Base-by-base conservation (phyloP, 2,797 vertebrate species). In the Arvicola amphibius region DNA sequence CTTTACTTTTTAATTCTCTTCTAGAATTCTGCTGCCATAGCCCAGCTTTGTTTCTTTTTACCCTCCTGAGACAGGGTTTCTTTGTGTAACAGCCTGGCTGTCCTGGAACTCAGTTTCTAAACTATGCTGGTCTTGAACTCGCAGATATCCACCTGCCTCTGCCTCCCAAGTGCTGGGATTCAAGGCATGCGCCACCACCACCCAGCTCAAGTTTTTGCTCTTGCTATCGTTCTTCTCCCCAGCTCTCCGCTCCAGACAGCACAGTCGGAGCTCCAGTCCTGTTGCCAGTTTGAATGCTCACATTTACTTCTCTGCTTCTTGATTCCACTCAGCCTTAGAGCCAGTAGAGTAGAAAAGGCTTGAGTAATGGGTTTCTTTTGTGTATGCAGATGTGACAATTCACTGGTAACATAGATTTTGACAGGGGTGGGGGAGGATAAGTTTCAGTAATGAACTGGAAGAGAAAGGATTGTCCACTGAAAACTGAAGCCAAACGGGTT, bases 401-500 rank as follows among this genome's bases (percentile, higher is more conserved):
- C 87, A 37, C 65, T 89, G 65, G 12, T 94, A 89, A 77, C 46
- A 79, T 37, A 63, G 53, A 34, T 74, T 91, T 51, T 63, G 43
- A n/a, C 51, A 53, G 51, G 14, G 14, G 14, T 6, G 59, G 16
- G 53, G 53, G 0, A 53, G 14, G 19, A 25, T 80, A 83, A 17
- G 8, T 83, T 88, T 81, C 93, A 71, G 12, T 90, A 34, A 51
- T 95, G 87, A 59, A 16, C 40, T 91, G 43, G 89, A 83, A 63
- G 81, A 78, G 81, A 79, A 78, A 90, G 86, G 34, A 65, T 88
- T 80, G 27, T 80, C 56, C 43, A 91, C 25, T 84, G 86, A 77
- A 94, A 87, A 73, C 81, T 91, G 46, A 88, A 83, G 78, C 84
- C 88, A 71, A 13, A 14, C 37, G 19, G 32, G 69, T 95, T 94